Conservation (phyloP, 2,797 vertebrate genomes). For the Balearica regulorum region DNA sequence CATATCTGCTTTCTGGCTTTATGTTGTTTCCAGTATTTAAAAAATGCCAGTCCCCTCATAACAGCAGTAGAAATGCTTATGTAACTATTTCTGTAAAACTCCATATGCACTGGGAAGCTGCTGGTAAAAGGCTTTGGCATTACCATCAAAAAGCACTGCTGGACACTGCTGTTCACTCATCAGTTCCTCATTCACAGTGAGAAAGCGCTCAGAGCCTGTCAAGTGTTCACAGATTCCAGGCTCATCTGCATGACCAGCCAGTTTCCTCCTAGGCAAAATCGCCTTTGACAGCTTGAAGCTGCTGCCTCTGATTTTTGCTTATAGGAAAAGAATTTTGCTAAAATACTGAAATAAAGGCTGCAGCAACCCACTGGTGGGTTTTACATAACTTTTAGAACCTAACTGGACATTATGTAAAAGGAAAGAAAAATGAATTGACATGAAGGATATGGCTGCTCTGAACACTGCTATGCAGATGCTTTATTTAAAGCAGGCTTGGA, state of each 20-base stretch:
- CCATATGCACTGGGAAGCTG: neutral
- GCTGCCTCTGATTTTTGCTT: constrained; percentile 23
- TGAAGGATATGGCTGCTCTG: neutral
- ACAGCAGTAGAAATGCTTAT: neutral
- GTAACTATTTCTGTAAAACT: neutral
- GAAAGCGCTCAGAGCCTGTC: neutral
- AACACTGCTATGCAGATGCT: neutral
- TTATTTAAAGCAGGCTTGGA: neutral
- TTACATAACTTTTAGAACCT: neutral
- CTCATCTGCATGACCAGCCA: neutral
- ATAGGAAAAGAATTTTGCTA: neutral
- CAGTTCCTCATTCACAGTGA: constrained; percentile 7
- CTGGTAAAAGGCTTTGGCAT: constrained; percentile 1
- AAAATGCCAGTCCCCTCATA: neutral
- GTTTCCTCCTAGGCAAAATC: constrained; percentile 12
- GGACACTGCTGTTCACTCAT: constrained; percentile 38
- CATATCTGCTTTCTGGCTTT: neutral
- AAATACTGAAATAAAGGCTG: neutral
- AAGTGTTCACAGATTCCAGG: neutral
- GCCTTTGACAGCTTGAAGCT: constrained; percentile 35
- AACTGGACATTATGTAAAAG: neutral
- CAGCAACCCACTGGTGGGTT: neutral
- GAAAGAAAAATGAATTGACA: neutral
- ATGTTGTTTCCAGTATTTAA: neutral
- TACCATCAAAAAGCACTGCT: neutral